Percentiles rank a stretch among this genome's conserved stretches.
phyloP scores from a whole-genome alignment of 2,888 invertebrate genomes.

The Creontiades dilutus region DNA sequence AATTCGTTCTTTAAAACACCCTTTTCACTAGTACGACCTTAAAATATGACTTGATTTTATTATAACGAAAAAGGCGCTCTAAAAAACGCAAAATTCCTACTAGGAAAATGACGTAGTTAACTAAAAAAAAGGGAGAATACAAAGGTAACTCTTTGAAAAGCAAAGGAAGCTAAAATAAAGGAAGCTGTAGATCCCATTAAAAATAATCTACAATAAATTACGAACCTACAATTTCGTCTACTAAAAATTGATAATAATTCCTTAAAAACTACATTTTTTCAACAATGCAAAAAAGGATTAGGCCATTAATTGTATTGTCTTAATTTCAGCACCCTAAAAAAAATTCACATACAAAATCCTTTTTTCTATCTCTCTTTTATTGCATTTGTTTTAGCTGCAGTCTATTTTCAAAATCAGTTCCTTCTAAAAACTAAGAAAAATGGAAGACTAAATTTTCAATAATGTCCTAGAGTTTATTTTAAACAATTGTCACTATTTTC shows the following conservation, averaged over 20 bases:
- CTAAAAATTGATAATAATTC: conserved; percentile 30
- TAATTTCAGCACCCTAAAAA: conserved; percentile 63
- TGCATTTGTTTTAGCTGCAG: conserved; percentile 50
- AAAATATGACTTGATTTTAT: conserved; percentile 46
- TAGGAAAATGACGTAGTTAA: not conserved
- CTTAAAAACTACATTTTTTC: conserved; percentile 10
- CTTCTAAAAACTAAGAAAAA: conserved; percentile 58
- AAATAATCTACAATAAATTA: conserved; percentile 62
- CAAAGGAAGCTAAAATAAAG: conserved; percentile 40
- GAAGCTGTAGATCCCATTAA: conserved; percentile 63
- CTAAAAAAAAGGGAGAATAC: conserved; percentile 5
- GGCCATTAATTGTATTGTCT: conserved; percentile 52
- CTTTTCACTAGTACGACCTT: conserved; percentile 30
- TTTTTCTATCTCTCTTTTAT: conserved; percentile 16
- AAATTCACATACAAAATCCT: not conserved
- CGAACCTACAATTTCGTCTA: conserved; percentile 44
- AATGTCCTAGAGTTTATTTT: not conserved
- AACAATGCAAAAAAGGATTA: conserved; percentile 50
- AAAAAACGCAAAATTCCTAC: not conserved
- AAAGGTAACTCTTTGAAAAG: conserved; percentile 51
- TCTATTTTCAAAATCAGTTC: conserved; percentile 65
- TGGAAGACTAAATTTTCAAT: conserved; percentile 62
- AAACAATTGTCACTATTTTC: not conserved
- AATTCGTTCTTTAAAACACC: not conserved
- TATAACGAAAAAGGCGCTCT: conserved; percentile 34